Base-by-base conservation (phyloP, 2,113 vertebrate genomes). In the Solea solea region DNA sequence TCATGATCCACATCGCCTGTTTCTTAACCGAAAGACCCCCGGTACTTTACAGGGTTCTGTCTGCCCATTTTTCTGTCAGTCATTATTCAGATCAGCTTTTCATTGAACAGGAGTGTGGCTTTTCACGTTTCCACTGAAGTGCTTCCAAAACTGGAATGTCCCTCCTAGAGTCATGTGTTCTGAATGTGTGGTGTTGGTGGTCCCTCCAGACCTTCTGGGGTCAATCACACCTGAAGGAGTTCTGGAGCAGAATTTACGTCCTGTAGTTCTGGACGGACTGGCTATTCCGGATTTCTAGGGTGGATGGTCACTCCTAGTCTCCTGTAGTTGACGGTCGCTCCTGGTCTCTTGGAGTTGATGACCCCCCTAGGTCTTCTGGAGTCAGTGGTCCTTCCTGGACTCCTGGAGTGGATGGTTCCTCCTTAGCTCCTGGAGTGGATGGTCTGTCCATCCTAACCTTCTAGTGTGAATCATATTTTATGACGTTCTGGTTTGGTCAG, bases 81-180 rank as follows among this genome's bases (percentile, higher is more conserved):
- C 8, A 45, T 45, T 69, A 41, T 52, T 52, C 56, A 74, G 45
- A 52, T 87, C 81, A 56, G 48, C 58, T 52, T 85, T 79, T 83
- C 56, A 69, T 78, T 42, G 48, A 61, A 84, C 50, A 61, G 72
- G 68, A 57, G 68, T 80, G 68, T 68, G 48, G 69, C 41, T 76
- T 46, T 74, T 84, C 68, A 76, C 25, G n/a, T 78, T 80, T 86
- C 80, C 73, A 80, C 83, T 84, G 62, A 90, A 91, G 90, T 92
- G 92, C 90, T 94, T 92, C 91, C 89, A 85, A 71, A 62, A 89
- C 77, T 65, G 40, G 67, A 85, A 69, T 66, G 64, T 58, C 63
- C 46, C 21, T 21, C 34, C 3, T 51, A 21, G 9, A 50, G n/a
- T 64, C 50, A 4, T 21, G 67, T 63, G 63, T 67, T 60, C 76